Conservation (phyloP, 2,888 invertebrate species). For the Bugulina stolonifera region DNA sequence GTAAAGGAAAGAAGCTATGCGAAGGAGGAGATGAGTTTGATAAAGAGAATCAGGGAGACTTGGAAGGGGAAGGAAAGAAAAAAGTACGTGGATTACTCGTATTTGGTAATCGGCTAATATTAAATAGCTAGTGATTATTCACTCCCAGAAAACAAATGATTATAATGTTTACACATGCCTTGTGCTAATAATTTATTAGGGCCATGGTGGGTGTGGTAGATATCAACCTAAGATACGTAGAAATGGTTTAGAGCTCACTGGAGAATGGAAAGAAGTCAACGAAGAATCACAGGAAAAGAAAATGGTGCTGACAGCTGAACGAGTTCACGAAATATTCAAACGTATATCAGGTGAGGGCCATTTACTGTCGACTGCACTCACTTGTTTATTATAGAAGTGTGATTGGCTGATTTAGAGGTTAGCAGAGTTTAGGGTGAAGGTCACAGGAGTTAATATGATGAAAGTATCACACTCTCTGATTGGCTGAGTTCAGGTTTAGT, state of each 20-base stretch:
- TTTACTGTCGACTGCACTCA: too few species aligned
- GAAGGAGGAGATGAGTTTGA: slow-evolving; percentile 99
- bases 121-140: too few species aligned
- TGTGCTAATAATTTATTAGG: slow-evolving; percentile 42
- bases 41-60: slow-evolving; percentile 32
- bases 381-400: too few species aligned
- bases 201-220: slow-evolving; percentile 94
- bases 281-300: slow-evolving; percentile 96
- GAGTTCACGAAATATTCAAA: slow-evolving; percentile 94
- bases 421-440: too few species aligned
- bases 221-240: slow-evolving; percentile 90
- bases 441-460: too few species aligned
- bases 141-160: background rate
- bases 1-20: slow-evolving; percentile 95
- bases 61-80: slow-evolving; percentile 51
- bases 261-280: slow-evolving; percentile 96
- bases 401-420: too few species aligned
- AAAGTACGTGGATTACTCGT: slow-evolving; percentile 52
- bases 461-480: background rate
- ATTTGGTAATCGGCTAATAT: background rate
- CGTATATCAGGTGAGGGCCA: slow-evolving; percentile 64
- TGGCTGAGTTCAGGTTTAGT: background rate
- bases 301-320: slow-evolving; percentile 83
- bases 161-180: too few species aligned
- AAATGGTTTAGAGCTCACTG: slow-evolving; percentile 82